These are phyloP conservation scores for Paratilapia polleni DNA, from an alignment of 2,113 vertebrate genomes.

Conservation along the genomic window DNA sequence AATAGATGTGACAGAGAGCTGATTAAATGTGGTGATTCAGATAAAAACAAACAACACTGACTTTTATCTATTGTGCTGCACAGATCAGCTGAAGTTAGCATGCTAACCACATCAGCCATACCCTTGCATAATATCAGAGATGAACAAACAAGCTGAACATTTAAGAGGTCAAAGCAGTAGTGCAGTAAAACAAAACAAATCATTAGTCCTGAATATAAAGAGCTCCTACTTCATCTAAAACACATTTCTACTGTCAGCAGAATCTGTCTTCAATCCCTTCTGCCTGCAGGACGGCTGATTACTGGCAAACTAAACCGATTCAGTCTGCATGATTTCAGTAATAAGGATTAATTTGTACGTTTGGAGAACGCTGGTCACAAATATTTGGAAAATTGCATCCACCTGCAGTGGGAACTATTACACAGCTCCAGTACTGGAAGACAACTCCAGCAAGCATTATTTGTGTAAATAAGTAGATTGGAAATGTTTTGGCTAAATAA, in stretches of 20 bases:
- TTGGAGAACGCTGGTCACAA: background rate
- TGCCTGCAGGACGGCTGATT: background rate
- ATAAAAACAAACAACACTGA: too few relatives aligned
- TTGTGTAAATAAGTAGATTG: background rate
- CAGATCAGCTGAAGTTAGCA: rapidly evolving
- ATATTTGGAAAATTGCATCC: background rate
- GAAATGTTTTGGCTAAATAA: background rate
- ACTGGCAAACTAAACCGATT: background rate
- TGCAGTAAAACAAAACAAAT: background rate
- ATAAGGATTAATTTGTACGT: background rate
- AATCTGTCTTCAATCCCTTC: background rate
- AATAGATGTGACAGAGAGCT: too few relatives aligned
- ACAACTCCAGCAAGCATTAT: background rate
- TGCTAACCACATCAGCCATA: background rate
- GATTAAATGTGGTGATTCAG: too few relatives aligned
- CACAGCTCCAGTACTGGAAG: background rate
- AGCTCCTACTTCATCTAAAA: background rate
- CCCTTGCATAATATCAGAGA: background rate
- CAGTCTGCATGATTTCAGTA: background rate
- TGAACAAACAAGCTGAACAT: background rate
- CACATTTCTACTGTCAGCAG: background rate
- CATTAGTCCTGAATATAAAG: background rate
- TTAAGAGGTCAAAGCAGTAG: background rate
- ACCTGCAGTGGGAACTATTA: background rate
- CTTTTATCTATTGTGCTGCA: background rate